phyloP scores from a whole-genome alignment of 2,888 invertebrate species.

The Strigamia transsilvanica region DNA sequence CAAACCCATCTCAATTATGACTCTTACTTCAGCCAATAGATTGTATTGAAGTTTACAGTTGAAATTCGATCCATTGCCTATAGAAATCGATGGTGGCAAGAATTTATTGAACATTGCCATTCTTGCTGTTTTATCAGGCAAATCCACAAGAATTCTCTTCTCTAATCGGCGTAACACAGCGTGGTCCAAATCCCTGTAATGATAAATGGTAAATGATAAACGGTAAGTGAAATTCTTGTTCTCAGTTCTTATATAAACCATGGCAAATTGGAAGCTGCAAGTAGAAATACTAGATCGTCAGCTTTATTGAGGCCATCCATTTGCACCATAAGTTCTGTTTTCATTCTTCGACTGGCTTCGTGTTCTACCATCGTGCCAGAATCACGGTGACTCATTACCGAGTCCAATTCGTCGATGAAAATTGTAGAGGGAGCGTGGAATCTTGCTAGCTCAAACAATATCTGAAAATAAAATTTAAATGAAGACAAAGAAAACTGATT shows the following conservation, averaged over 20 bases:
- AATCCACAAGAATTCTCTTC: slow-evolving; percentile 81
- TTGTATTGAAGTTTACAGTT: slow-evolving; percentile 66
- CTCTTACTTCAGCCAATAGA: slow-evolving; percentile 63
- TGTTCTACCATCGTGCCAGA: slow-evolving; percentile 69
- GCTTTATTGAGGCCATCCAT: slow-evolving; percentile 78
- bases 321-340: slow-evolving; percentile 86
- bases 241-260: slow-evolving; percentile 70
- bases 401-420: slow-evolving; percentile 92
- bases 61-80: slow-evolving; percentile 64
- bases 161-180: slow-evolving; percentile 88
- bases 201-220: slow-evolving; percentile 52
- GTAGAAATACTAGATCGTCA: slow-evolving; percentile 75
- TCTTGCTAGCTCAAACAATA: slow-evolving; percentile 86
- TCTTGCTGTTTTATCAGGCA: slow-evolving; percentile 77
- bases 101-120: slow-evolving; percentile 72
- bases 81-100: slow-evolving; percentile 63
- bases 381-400: slow-evolving; percentile 74
- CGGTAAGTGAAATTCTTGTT: not conserved
- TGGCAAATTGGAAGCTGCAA: slow-evolving; percentile 91
- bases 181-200: slow-evolving; percentile 82
- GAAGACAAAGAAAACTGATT: no score
- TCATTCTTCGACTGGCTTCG: slow-evolving; percentile 86
- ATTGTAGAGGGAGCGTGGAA: slow-evolving; percentile 87
- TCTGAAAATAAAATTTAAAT: slow-evolving; percentile 65
- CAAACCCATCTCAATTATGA: no score